Percentiles rank a stretch among this genome's conserved stretches.
phyloP scores from a whole-genome alignment of 2,113 vertebrate species.

The Microcebus ravelobensis region DNA sequence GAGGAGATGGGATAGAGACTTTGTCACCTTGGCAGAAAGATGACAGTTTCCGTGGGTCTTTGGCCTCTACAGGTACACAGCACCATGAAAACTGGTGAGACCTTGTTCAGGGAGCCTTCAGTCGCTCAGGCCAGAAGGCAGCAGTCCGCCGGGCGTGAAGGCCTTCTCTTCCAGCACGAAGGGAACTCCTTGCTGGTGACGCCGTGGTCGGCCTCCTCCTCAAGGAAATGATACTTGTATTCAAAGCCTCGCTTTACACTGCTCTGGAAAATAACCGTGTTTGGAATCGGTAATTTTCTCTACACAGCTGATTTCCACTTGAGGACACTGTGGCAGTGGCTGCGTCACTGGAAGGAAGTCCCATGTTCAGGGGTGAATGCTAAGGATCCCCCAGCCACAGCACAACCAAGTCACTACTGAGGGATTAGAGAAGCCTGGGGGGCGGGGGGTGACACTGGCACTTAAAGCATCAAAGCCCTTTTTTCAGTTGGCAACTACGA shows the following conservation, averaged over 20 bases:
- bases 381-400: background rate
- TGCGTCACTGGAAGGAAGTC: background rate
- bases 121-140: background rate
- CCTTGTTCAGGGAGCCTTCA: background rate
- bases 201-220: background rate
- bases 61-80: fast-evolving
- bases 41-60: background rate
- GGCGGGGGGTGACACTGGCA: too few species aligned
- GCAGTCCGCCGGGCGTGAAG: background rate
- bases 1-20: background rate
- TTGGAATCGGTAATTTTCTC: background rate
- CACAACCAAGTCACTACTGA: background rate
- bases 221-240: background rate
- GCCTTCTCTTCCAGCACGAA: background rate
- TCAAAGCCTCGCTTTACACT: background rate
- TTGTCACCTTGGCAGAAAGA: background rate
- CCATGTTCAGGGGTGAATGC: background rate
- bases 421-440: background rate
- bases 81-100: background rate
- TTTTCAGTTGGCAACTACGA: background rate
- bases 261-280: background rate
- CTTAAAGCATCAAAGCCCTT: background rate
- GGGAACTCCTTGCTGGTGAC: background rate
- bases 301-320: background rate
- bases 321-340: background rate